These are phyloP conservation scores for Helicolenus hilgendorfi DNA, from an alignment of 2,797 vertebrate genomes.

Conservation along the genomic window DNA sequence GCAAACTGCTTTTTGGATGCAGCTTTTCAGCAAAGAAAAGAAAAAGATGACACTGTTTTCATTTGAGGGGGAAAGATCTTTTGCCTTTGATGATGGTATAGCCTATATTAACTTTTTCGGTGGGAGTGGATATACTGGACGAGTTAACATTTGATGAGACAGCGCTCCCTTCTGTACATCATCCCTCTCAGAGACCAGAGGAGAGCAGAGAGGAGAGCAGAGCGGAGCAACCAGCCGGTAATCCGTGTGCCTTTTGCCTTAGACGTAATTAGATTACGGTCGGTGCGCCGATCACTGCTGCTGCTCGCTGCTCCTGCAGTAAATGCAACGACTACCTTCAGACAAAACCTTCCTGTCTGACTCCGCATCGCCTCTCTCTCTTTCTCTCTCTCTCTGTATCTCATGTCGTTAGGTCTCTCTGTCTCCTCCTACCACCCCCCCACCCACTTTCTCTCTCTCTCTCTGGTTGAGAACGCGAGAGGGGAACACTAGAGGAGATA, in stretches of 20 bases:
- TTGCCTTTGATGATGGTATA: not conserved
- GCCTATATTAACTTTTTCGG: not conserved
- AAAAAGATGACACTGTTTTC: not conserved
- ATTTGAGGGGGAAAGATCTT: not conserved
- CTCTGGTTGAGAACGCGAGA: not conserved
- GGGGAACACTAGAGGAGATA: not conserved
- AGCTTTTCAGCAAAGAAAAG: not conserved
- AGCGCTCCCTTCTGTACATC: not conserved
- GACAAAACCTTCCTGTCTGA: slow-evolving; percentile 42
- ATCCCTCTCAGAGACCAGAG: slow-evolving; percentile 27
- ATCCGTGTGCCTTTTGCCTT: slow-evolving; percentile 64
- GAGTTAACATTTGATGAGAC: slow-evolving; percentile 30
- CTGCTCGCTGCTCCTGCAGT: slow-evolving; percentile 57
- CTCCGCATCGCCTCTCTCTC: slow-evolving; percentile 47
- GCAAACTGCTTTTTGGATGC: not conserved
- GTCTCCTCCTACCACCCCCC: not conserved
- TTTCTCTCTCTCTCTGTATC: not conserved
- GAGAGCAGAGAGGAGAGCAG: slow-evolving; percentile 30
- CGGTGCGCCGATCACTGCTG: slow-evolving; percentile 41
- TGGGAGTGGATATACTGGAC: slow-evolving; percentile 14
- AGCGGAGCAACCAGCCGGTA: slow-evolving; percentile 45
- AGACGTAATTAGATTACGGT: slow-evolving; percentile 76
- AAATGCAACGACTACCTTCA: slow-evolving; percentile 35
- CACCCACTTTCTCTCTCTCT: slow-evolving; percentile 19
- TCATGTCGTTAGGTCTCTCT: not conserved